Base-by-base conservation (phyloP, 2,797 vertebrate genomes). In the Bradypodion ventrale region DNA sequence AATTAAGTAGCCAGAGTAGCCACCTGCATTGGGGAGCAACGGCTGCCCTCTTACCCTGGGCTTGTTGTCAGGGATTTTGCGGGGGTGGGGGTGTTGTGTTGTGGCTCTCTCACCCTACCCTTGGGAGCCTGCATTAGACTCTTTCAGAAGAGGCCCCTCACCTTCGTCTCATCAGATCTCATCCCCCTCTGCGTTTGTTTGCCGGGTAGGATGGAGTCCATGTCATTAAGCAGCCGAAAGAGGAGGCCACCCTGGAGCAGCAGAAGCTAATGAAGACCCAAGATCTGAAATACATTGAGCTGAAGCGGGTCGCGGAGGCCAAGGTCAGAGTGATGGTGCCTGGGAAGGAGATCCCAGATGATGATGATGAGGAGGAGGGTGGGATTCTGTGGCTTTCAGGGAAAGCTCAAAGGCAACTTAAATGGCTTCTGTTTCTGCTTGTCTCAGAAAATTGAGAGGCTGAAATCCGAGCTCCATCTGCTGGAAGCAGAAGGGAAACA, bases 391-490 rank as follows among this genome's bases (percentile, higher is more conserved):
- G 42, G 0, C 7, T 15, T 16, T 35, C 29, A 44, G 5, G 52
- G 25, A 65, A 3, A 69, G 21, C 35, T 0, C 7, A 16, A 16
- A n/a, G 62, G 40, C 10, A 13, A 1, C 2, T 0, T 35, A 6
- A 19, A 12, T 10, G 42, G 40, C 27, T 46, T 46, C 25, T 46
- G 2, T 74, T 12, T 70, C 35, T 42, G n/a, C 56, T 63, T 56
- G 9, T 42, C 81, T 65, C 94, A 99, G 98, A 99, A 99, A 99
- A 99, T 99, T 13, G 98, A 99, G 93, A 94, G 96, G 85, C 63
- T 99, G 89, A 99, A 99, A 91, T 97, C 96, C 27, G 98, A 97
- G 95, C 98, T 99, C 90, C 99, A 99, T 91, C 97, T 99, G 86
- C 96, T 99, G 94, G 98, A 97, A 29, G 97, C 95, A 2, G 95